Evolutionary conservation across 2,888 invertebrate genomes (phyloP).

Genomic region (Tipula lateralis): DNA sequence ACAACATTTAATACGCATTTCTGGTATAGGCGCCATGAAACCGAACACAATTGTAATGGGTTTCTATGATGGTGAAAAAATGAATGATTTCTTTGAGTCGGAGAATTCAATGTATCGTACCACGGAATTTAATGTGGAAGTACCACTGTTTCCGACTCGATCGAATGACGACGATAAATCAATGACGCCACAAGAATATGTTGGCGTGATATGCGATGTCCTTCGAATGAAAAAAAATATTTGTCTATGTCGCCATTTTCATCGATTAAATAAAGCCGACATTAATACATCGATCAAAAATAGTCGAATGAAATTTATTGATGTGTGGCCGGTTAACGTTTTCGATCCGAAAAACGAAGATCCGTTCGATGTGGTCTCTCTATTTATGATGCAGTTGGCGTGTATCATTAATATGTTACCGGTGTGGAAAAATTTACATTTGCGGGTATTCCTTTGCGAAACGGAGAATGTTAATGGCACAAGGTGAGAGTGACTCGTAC

Average conservation of each 20-base stretch:
- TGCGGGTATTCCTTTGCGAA: constrained; percentile 83
- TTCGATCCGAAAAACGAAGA: constrained; percentile 70
- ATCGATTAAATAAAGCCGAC: constrained; percentile 64
- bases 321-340: constrained; percentile 97
- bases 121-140: constrained; percentile 52
- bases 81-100: constrained; percentile 74
- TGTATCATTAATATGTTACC: constrained; percentile 91
- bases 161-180: constrained; percentile 48
- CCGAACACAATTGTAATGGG: constrained; percentile 96
- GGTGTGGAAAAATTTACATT: constrained; percentile 78
- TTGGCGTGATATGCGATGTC: constrained; percentile 80
- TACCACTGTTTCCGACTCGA: constrained; percentile 54
- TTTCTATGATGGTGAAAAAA: constrained; percentile 75
- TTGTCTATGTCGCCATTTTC: constrained; percentile 88
- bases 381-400: constrained; percentile 95
- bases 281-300: constrained; percentile 34
- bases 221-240: constrained; percentile 92
- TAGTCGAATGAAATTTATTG: constrained; percentile 63
- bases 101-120: constrained; percentile 59
- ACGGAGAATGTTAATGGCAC: constrained; percentile 41
- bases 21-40: constrained; percentile 98
- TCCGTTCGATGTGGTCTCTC: constrained; percentile 82
- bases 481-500: neutral
- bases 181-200: constrained; percentile 63
- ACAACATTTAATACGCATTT: constrained; percentile 82